Base-by-base conservation (phyloP, 2,888 invertebrate species). In the Tiliacea citrago region DNA sequence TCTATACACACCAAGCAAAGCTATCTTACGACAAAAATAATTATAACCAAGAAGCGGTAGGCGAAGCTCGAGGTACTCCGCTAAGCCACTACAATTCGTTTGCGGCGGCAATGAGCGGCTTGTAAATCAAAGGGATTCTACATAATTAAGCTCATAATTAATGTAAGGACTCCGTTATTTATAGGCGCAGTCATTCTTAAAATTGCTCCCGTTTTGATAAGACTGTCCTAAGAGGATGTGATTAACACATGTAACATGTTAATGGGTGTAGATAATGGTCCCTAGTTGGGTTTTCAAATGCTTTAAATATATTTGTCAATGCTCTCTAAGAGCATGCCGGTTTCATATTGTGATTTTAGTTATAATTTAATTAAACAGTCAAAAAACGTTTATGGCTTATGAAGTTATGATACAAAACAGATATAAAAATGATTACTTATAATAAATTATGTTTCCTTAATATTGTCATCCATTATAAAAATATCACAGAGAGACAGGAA, bases 111-210 rank as follows among this genome's bases (percentile, higher is more conserved):
- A 93, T 93, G 94, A 94, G 95, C 94, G 93, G 93, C 95, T 94
- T 95, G 95, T 96, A 96, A 96, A 96, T 96, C 96, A 96, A 96
- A 96, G 96, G 95, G 96, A 96, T 95, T 95, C 95, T 93, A 95
- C 94, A 94, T 95, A 95, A 96, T 96, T 96, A 96, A 96, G 95
- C 95, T 94, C 93, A 96, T 96, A 96, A 96, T 96, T 96, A 96
- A 96, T 96, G 95, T 95, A 95, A 95, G 94, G 94, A 92, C 94
- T 93, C 90, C 91, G 92, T 96, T 95, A 96, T 96, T 96, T 96
- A 96, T 96, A 95, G 95, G 90, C 92, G 90, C 90, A 93, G 93
- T 95, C 94, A 95, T 95, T 95, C 95, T 96, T 95, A 95, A 95
- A 95, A 95, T 94, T 94, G 94, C 93, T 93, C 93, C 93, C 93